Evolutionary conservation across 92 coral and sea anemone species (phyloP), one percentile per base, ranked within the genome.

Genomic region (Parazoanthus swiftii): DNA sequence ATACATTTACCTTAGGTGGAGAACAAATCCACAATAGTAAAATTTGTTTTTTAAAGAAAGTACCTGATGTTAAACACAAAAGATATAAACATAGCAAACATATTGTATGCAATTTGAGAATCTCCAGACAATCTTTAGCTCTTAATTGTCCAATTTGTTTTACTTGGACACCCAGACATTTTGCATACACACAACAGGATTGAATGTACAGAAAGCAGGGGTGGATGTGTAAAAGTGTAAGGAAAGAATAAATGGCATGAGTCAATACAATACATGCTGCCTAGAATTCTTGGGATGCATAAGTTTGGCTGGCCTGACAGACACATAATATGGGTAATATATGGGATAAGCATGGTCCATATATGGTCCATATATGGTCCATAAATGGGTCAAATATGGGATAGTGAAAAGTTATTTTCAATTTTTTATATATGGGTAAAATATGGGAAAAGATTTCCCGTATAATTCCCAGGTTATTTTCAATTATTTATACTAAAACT

Each of bases 181-280:
- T 67, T 67, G 74, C 74, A 67, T 67, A 67, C 74, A 67, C 74
- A 67, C 74, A 67, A 67, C 74, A 67, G 74, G 74, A 67, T 67
- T 29, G 33, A 29, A 29, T 67, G 74, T 67, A 67, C 74, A 67
- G 74, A 67, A 67, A 67, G 74, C 74, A 67, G 74, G 33, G 33
- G 74, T 67, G 74, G 74, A 67, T 67, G 74, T 67, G 74, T 67
- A 67, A 67, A 67, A 67, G 74, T 67, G 33, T 67, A 67, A 67
- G 74, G 74, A 67, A 67, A 67, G 74, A 67, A 67, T 67, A 67
- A 67, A 67, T 67, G 74, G 6, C 74, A 67, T 67, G 74, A 67
- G 74, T 67, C 74, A 67, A 67, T 67, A 67, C 74, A 67, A 67
- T 67, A 67, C 74, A 67, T 67, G 33, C 74, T 67, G 33, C 6